Conservation (phyloP, 1,140 invertebrate species). For the Lasioglossum albipes region DNA sequence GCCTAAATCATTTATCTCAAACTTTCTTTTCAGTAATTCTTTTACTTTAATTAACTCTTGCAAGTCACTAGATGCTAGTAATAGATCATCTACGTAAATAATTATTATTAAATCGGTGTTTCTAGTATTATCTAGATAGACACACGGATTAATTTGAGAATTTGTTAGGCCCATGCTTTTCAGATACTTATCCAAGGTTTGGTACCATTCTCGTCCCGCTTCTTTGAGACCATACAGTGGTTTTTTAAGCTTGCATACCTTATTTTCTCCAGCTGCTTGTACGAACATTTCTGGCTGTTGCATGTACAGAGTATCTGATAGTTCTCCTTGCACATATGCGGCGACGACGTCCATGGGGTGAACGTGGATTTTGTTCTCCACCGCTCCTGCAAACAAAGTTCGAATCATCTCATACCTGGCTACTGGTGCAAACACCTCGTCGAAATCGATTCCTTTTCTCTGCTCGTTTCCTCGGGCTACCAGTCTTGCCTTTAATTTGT, state of each 20-base stretch:
- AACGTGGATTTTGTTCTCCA: neutral
- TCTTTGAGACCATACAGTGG: slow-evolving; percentile 24
- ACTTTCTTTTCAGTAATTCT: too few relatives aligned
- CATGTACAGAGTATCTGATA: slow-evolving; percentile 14
- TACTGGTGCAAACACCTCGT: slow-evolving; percentile 7
- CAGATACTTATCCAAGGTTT: too few relatives aligned
- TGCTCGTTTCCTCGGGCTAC: slow-evolving; percentile 2
- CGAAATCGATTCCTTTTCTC: slow-evolving; percentile 17
- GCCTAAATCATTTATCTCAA: too few relatives aligned
- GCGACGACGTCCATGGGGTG: slow-evolving; percentile 27
- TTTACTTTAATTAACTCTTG: too few relatives aligned
- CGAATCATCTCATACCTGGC: slow-evolving; percentile 1
- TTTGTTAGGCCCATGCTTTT: too few relatives aligned
- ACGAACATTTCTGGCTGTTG: neutral
- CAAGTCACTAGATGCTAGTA: too few relatives aligned
- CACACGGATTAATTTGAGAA: slow-evolving; percentile 1
- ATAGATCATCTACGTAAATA: too few relatives aligned
- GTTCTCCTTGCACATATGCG: slow-evolving; percentile 8
- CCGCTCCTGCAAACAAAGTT: neutral
- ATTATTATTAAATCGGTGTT: too few relatives aligned
- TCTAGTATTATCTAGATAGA: neutral
- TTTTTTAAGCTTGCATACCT: slow-evolving; percentile 13
- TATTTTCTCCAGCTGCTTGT: neutral
- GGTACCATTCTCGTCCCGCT: neutral
- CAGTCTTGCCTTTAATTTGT: slow-evolving; percentile 4